Base-by-base conservation (phyloP, 2,888 invertebrate species). In the Prosapia bicincta region DNA sequence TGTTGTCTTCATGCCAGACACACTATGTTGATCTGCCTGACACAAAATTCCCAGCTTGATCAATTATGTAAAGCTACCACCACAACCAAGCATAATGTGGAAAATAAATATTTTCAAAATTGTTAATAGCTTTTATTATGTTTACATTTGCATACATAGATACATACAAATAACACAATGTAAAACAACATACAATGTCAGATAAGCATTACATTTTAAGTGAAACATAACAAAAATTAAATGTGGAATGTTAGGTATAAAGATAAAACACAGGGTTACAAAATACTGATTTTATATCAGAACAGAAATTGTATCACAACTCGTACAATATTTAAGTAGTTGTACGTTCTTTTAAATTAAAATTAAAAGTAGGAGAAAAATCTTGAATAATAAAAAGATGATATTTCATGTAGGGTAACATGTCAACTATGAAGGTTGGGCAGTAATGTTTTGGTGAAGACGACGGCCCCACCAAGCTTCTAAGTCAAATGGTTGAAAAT, bases 401-500 rank as follows among this genome's bases (percentile, higher is more conserved):
- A 28, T 7, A 26, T 30, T 30, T 30, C 26, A 25, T 67, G 20
- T 3, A 3, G 3, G 43, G 13, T 23, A 65, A 5, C 7, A 43
- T 13, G 20, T 69, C 26, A 75, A 66, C 75, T 75, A 79, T 25
- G 77, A 73, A 68, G 78, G 78, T 54, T 78, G 79, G n/a, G 54
- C 54, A 23, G 81, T 81, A 54, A 81, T 80, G 71, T 80, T 81
- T 69, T 82, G 80, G 66, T 79, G 80, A 26, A 81, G 68, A 23
- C 81, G 76, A 66, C 80, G 80, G 10, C 81, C 81, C 81, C 81
- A 81, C 78, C 80, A 81, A 9, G 80, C 80, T 66, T 82, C 81
- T 38, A 82, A 75, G 76, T 82, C 81, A 75, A 82, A 81, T 66
- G 82, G 81, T 82, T 80, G 78, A 78, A 82, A 82, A 77, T 79